phyloP scores from a whole-genome alignment of 1,140 invertebrate genomes.

The Mizuhopecten yessoensis region DNA sequence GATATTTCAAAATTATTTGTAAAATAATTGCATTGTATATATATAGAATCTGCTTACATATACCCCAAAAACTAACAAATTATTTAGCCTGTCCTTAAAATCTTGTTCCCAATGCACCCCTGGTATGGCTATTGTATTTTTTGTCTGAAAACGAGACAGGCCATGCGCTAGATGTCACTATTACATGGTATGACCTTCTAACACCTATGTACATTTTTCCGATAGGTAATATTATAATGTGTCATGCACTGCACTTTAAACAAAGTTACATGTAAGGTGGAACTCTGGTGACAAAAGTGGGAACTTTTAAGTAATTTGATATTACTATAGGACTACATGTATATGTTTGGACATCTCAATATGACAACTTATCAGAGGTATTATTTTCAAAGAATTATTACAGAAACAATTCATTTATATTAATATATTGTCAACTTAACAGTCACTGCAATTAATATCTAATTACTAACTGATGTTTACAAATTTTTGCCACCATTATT shows the following conservation, averaged over 20 bases:
- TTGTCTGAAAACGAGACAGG: neutral
- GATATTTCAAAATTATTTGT: too few species aligned
- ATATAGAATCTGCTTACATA: too few species aligned
- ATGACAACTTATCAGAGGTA: neutral
- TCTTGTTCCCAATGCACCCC: neutral
- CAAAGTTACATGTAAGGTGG: neutral
- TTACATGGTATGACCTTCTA: neutral
- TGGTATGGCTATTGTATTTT: conserved; percentile 19
- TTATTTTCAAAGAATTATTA: too few species aligned
- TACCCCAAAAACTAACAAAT: neutral
- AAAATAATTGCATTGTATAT: too few species aligned
- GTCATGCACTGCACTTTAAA: neutral
- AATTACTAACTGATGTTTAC: too few species aligned
- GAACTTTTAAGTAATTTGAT: neutral
- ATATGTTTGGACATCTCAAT: neutral
- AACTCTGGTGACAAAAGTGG: neutral
- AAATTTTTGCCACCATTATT: too few species aligned
- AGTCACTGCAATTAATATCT: too few species aligned
- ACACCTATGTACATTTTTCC: neutral
- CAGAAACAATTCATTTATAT: too few species aligned
- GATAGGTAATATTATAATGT: neutral
- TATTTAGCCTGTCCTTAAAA: neutral
- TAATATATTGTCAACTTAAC: too few species aligned
- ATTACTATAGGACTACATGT: neutral
- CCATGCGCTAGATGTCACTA: neutral